Evolutionary conservation across 2,797 vertebrate species (phyloP).

Genomic region (Poecilia velifera): DNA sequence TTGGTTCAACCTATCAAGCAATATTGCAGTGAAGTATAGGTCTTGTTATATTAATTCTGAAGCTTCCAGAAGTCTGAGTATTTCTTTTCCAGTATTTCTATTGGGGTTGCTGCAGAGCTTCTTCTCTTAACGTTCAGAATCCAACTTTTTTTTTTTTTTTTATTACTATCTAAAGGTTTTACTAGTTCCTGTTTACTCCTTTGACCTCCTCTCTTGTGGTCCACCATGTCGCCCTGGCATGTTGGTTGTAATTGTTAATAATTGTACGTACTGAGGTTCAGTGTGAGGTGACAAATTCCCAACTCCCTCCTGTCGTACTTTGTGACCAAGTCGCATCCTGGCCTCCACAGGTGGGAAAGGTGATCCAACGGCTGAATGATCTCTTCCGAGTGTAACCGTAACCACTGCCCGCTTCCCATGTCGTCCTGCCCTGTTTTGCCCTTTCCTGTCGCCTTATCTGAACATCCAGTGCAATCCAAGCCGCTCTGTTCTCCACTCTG

Average conservation of each 20-base stretch:
- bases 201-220: background rate
- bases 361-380: constrained; percentile 77
- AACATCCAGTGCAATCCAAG: constrained; percentile 64
- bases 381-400: constrained; percentile 68
- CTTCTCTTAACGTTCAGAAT: background rate
- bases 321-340: constrained; percentile 30
- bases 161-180: background rate
- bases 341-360: constrained; percentile 63
- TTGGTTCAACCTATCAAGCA: background rate
- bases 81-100: background rate
- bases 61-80: background rate
- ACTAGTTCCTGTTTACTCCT: background rate
- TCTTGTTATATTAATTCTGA: background rate
- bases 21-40: too few species aligned
- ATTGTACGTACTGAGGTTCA: background rate
- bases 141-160: background rate
- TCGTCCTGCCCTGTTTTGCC: constrained; percentile 49
- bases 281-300: constrained; percentile 24
- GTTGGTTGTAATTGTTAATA: background rate
- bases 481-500: constrained; percentile 37
- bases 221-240: background rate
- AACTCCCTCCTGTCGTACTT: constrained; percentile 28
- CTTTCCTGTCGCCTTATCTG: constrained; percentile 74
- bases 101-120: background rate
- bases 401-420: constrained; percentile 29